A percentile compares a stretch with the other conserved stretches of the same genome.
Evolutionary conservation across 2,113 vertebrate species (phyloP).

Genomic region (Dunckerocampus dactyliophorus): DNA sequence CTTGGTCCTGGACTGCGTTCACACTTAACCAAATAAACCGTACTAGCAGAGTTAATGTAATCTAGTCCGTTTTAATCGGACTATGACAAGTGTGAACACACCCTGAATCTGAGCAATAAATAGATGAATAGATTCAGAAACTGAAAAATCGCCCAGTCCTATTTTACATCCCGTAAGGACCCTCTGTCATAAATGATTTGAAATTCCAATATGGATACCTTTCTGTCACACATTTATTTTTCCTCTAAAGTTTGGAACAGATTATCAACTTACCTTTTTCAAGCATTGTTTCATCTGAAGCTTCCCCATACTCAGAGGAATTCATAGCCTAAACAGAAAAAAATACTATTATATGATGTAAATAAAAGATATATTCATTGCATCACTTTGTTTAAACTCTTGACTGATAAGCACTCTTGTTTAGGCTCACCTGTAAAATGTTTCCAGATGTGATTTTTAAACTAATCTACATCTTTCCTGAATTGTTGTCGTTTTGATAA

Average conservation of each 20-base stretch:
- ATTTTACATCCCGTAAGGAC: no score
- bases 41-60: no score
- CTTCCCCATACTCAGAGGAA: conserved; percentile 65
- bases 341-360: not conserved
- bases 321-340: conserved; percentile 71
- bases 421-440: not conserved
- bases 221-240: not conserved
- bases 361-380: not conserved
- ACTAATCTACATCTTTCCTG: not conserved
- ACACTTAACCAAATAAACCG: no score
- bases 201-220: no score
- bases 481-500: no score
- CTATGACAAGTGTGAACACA: no score
- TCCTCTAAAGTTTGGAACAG: not conserved
- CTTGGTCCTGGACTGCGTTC: no score
- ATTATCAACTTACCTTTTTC: conserved; percentile 66
- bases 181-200: not conserved
- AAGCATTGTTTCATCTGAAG: conserved; percentile 62
- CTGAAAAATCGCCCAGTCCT: no score
- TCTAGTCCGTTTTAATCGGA: no score
- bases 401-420: not conserved
- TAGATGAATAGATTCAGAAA: no score
- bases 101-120: no score
- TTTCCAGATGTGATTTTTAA: not conserved
- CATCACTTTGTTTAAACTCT: not conserved